Evolutionary conservation across 2,888 invertebrate species (phyloP), one percentile per base, ranked within the genome.

Genomic region (Caenorhabditis sp.): DNA sequence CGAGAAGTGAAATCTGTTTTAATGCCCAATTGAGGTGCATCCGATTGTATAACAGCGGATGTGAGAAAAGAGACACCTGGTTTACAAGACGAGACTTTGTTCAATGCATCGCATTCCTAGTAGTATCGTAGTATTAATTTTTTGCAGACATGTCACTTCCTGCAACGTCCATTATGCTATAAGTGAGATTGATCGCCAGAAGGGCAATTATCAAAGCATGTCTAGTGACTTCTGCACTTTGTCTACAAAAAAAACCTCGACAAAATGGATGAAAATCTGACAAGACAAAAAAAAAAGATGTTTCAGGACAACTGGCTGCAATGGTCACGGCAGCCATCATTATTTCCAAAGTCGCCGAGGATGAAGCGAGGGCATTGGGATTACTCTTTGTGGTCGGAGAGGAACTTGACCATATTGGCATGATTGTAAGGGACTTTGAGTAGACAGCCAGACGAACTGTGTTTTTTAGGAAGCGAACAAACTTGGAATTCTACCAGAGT

Each of bases 321-420:
- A 90, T 91, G 91, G 88, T 89, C 41, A 85, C 87, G 19, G 90
- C 91, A 0, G 88, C 90, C 14, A 80, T 83, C 41, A 81, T 85
- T 35, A 41, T 91, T 22, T 72, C 84, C 14, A 69, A 58, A 41
- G 84, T 81, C 12, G 51, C 85, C 16, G 89, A 88, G 41, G 73
- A 85, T 56, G 63, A 89, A 19, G 89, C 87, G 8, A 80, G 86
- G 16, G 79, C 87, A 41, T 47, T 91, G 19, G 91, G 88, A 10
- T 84, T 91, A 44, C 85, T 91, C 44, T 89, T 91, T 47, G 90
- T 90, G 19, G 91, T 91, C 28, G 91, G 90, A 19, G 91, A 91
- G 63, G 91, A 91, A 79, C 84, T 89, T 8, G 90, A 90, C 72
- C 91, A 91, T 64, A 70, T 88, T 44, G 91, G 91, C 54, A 91